These are phyloP conservation scores for Drosophila obscura DNA, from an alignment of 1,140 invertebrate species.

Conservation along the genomic window DNA sequence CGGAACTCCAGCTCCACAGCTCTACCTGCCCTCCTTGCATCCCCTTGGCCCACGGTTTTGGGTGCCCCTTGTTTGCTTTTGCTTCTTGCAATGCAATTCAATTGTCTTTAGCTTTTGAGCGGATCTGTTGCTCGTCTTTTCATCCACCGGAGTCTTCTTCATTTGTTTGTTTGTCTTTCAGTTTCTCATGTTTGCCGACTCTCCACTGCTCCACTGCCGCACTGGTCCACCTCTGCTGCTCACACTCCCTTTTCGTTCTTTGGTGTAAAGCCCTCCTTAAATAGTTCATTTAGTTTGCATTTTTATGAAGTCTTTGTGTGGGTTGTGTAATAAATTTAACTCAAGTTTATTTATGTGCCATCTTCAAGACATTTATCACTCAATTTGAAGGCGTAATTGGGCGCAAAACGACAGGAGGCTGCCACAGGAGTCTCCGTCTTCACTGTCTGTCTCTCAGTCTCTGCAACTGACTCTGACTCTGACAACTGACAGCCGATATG, in stretches of 20 bases:
- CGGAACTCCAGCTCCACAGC: neutral
- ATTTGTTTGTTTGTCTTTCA: slow-evolving; percentile 60
- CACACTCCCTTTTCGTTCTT: too few species aligned
- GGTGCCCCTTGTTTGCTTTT: slow-evolving; percentile 46
- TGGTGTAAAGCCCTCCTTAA: slow-evolving; percentile 47
- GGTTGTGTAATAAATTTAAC: slow-evolving; percentile 83
- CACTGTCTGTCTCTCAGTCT: slow-evolving; percentile 7
- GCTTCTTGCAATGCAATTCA: slow-evolving; percentile 69
- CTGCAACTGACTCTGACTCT: slow-evolving; percentile 21
- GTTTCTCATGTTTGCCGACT: slow-evolving; percentile 71
- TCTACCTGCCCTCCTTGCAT: neutral
- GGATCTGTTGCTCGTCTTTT: slow-evolving; percentile 42
- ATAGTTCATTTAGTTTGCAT: slow-evolving; percentile 82
- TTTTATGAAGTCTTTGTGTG: slow-evolving; percentile 82
- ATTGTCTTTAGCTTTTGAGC: slow-evolving; percentile 66
- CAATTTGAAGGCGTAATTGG: slow-evolving; percentile 82
- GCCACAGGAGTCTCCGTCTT: slow-evolving; percentile 39
- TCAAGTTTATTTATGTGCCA: slow-evolving; percentile 79
- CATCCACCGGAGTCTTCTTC: slow-evolving; percentile 22
- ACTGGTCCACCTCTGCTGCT: too few species aligned
- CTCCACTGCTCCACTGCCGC: too few species aligned
- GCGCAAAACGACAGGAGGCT: slow-evolving; percentile 74
- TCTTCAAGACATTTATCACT: slow-evolving; percentile 80
- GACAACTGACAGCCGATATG: slow-evolving; percentile 53
- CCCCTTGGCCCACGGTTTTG: neutral